These are phyloP conservation scores for Larimichthys crocea DNA, from an alignment of 2,113 vertebrate genomes.

Conservation along the genomic window DNA sequence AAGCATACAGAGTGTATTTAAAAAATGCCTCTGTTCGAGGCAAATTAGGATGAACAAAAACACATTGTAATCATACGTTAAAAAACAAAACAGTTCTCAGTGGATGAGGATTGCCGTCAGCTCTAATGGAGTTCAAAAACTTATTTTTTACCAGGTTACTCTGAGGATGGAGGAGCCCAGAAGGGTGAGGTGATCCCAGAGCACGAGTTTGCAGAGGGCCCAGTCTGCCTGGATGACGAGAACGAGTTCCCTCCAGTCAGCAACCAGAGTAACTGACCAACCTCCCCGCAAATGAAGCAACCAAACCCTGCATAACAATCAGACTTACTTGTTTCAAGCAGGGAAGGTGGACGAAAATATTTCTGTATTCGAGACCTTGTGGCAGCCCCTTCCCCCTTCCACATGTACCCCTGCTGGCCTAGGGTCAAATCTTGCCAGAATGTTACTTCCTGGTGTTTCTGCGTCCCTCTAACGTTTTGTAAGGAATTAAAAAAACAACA, in stretches of 20 bases:
- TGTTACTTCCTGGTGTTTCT: conserved; percentile 52
- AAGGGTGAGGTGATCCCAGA: conserved; percentile 94
- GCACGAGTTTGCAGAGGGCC: conserved; percentile 92
- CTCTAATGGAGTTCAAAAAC: no score
- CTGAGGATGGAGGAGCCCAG: conserved; percentile 92
- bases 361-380: conserved; percentile 37
- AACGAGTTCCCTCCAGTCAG: conserved; percentile 95
- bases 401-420: conserved; percentile 52
- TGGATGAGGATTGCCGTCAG: background rate
- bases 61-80: background rate
- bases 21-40: background rate
- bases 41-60: background rate
- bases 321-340: conserved; percentile 40
- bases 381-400: conserved; percentile 4
- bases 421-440: conserved; percentile 49
- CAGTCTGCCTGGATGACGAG: conserved; percentile 94
- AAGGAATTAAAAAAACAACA: conserved; percentile 30
- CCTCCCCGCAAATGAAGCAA: background rate
- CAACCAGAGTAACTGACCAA: conserved; percentile 87
- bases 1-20: no score
- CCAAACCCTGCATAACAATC: conserved; percentile 40
- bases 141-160: conserved; percentile 88
- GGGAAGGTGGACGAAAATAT: conserved; percentile 39
- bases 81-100: background rate
- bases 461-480: conserved; percentile 26